A percentile compares a stretch with the other conserved stretches of the same genome.
Conservation (phyloP, 2,113 vertebrate genomes). For the Amblyopsis rosae region DNA sequence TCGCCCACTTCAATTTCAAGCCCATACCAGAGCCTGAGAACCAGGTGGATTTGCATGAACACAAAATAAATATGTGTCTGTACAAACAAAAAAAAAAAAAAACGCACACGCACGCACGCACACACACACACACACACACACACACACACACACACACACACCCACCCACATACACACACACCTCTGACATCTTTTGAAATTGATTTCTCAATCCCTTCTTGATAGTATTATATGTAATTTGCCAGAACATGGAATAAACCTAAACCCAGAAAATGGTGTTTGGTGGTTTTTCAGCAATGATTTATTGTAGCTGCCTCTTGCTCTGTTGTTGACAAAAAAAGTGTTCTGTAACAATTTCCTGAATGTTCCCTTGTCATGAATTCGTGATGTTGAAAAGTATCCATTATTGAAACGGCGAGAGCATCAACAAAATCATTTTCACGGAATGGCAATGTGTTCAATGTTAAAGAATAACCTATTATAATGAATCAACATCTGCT, state of each 20-base stretch:
- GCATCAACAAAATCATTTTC: conserved; percentile 11
- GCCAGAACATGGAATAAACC: conserved; percentile 1
- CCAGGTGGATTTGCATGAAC: conserved; percentile 52
- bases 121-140: conserved; percentile 10
- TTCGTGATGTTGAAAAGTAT: conserved; percentile 11
- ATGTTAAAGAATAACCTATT: background rate
- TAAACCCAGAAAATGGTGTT: conserved; percentile 23
- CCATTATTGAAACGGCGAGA: conserved; percentile 23
- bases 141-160: conserved; percentile 9
- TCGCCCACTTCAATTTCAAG: conserved; percentile 49
- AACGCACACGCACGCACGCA: conserved; percentile 5
- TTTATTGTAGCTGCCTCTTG: conserved; percentile 43
- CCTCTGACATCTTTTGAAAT: conserved; percentile 35
- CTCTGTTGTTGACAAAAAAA: conserved; percentile 26
- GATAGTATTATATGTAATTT: conserved; percentile 26
- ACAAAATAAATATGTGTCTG: background rate
- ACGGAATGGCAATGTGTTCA: no score
- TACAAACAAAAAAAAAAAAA: background rate
- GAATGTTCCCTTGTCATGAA: conserved; percentile 15
- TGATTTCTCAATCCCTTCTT: conserved; percentile 33
- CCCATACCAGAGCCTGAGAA: conserved; percentile 40
- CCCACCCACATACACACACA: background rate
- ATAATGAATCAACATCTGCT: background rate
- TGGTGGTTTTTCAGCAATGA: conserved; percentile 3
- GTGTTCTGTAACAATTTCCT: conserved; percentile 2